A percentile compares a stretch with the other conserved stretches of the same genome.
These are phyloP conservation scores for Apodemia zela DNA, from an alignment of 2,888 invertebrate species.

Conservation along the genomic window DNA sequence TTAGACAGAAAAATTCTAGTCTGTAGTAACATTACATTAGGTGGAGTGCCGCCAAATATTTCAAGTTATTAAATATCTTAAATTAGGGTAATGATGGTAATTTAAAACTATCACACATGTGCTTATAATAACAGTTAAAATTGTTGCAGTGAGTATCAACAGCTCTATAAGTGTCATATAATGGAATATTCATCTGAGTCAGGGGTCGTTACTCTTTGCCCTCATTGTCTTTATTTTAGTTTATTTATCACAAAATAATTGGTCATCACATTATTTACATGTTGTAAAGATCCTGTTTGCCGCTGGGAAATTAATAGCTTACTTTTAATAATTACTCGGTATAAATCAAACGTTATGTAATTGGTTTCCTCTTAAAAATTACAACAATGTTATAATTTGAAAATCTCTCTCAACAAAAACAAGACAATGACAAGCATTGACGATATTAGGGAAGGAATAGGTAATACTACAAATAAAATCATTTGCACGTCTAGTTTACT, in stretches of 20 bases:
- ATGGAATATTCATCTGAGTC: slow-evolving; percentile 62
- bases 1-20: too few species aligned
- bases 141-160: slow-evolving; percentile 10
- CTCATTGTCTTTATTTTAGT: slow-evolving; percentile 59
- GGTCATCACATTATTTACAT: slow-evolving; percentile 4
- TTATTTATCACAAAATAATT: slow-evolving; percentile 34
- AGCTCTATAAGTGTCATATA: slow-evolving; percentile 25
- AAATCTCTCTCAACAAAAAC: too few species aligned
- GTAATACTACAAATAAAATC: too few species aligned
- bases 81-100: neutral
- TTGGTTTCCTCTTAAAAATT: neutral
- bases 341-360: neutral
- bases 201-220: slow-evolving; percentile 72
- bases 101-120: neutral
- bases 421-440: too few species aligned
- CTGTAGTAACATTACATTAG: too few species aligned
- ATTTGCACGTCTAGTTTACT: too few species aligned
- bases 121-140: neutral
- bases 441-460: too few species aligned
- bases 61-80: too few species aligned
- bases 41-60: neutral
- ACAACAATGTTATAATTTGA: too few species aligned
- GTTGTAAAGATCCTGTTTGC: slow-evolving; percentile 5
- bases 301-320: too few species aligned
- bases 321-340: too few species aligned